Base-by-base conservation (phyloP, 2,888 invertebrate species). In the Drosophila emarginata region DNA sequence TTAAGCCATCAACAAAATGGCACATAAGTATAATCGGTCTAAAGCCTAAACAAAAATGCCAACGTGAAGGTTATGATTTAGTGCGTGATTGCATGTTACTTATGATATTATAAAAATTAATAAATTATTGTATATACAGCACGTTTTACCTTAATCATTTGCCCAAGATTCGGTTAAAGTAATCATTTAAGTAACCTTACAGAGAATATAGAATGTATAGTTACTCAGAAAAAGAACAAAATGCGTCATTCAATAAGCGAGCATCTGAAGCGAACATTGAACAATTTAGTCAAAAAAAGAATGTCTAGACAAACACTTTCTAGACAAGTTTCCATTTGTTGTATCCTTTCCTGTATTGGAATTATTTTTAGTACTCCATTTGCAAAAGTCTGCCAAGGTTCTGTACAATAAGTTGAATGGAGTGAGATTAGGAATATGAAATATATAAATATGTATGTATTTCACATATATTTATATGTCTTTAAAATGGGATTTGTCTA, bases 11-110 rank as follows among this genome's bases (percentile, higher is more conserved):
- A 45, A 21, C 45, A 18, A 12, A 45, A 45, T 15, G 45, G 18
- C 45, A 45, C 45, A 45, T 45, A 28, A 4, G 6, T 28, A 45
- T 45, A 21, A 45, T 45, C 15, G 15, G 15, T 45, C 40, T 15
- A 45, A 45, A 45, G 18, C 45, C 45, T 45, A 45, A 45, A 45
- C 18, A 4, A 45, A 45, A 45, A 45, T 12, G 18, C 45, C 45
- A 45, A 37, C 56, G n/a, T 45, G 21, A 36, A 9, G 36, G 14
- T 59, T 28, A 32, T 59, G 37, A 37, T n/a, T 50, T 54, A 50
- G 50, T 15, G 36, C 21, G 15, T 28, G 23, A 26, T 28, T 21
- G 59, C 67, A 67, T 66, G 67, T 45, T 15, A 21, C 36, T 54
- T 59, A 52, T 37, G 37, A 54, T 14, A 39, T 4, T 15, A 18